Evolutionary conservation across 2,797 vertebrate species (phyloP).

Genomic region (Avahi laniger): DNA sequence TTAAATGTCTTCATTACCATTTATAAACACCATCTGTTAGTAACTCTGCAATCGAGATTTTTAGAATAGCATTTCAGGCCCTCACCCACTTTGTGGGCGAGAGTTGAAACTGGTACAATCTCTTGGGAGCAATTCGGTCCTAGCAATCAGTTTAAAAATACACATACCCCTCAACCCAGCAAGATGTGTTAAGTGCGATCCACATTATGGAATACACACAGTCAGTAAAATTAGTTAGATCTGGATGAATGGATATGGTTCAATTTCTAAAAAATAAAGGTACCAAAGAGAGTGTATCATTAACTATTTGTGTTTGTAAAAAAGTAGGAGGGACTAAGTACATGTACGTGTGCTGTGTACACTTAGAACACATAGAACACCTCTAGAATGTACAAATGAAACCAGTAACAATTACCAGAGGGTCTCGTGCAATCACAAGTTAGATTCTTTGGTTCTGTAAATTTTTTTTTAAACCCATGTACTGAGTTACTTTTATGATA

Average conservation of each 20-base stretch:
- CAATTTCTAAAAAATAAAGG: neutral
- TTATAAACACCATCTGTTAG: neutral
- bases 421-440: accelerated
- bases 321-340: neutral
- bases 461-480: neutral
- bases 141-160: neutral
- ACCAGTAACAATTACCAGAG: neutral
- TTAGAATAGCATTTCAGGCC: neutral
- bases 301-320: neutral
- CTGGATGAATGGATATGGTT: neutral
- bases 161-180: neutral
- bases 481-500: neutral
- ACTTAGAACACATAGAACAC: neutral
- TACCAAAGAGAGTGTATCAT: neutral
- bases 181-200: neutral
- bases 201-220: neutral
- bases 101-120: neutral
- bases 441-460: neutral
- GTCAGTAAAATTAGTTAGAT: neutral
- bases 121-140: neutral
- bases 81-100: neutral
- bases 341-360: accelerated
- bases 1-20: neutral
- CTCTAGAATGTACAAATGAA: neutral
- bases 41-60: neutral